Percentiles rank a stretch among this genome's conserved stretches.
Conservation (phyloP, 1,140 invertebrate genomes). For the Lordiphosa clarofinis region DNA sequence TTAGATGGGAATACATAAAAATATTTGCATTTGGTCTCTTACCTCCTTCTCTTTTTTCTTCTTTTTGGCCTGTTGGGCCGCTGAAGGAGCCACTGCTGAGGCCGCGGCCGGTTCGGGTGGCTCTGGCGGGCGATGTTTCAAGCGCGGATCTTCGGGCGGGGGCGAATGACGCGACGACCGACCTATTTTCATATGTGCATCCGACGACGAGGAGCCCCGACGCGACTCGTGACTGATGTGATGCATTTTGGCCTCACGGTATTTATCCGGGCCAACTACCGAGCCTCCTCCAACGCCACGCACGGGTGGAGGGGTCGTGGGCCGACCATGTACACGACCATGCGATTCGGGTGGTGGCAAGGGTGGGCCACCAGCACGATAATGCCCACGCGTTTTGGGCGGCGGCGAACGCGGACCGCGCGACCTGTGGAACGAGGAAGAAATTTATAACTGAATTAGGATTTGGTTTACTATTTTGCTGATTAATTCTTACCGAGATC, state of each 20-base stretch:
- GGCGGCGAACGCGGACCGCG: conserved; percentile 75
- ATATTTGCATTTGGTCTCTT: background rate
- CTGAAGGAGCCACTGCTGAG: conserved; percentile 27
- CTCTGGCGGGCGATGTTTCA: conserved; percentile 76
- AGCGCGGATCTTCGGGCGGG: conserved; percentile 75
- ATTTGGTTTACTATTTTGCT: no score
- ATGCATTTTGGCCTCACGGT: conserved; percentile 68
- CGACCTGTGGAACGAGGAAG: conserved; percentile 51
- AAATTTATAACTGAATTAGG: conserved; percentile 25
- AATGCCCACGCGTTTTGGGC: conserved; percentile 71
- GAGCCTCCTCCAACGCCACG: conserved; percentile 36
- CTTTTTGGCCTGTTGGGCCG: conserved; percentile 54
- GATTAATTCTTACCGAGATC: conserved; percentile 65
- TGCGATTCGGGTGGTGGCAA: conserved; percentile 60
- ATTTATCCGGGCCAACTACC: conserved; percentile 57
- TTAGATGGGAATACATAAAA: background rate
- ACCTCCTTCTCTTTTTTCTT: conserved; percentile 78
- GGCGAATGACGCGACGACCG: conserved; percentile 71
- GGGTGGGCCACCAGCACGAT: conserved; percentile 58
- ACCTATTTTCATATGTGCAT: conserved; percentile 59
- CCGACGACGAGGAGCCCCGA: conserved; percentile 49
- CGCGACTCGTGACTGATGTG: conserved; percentile 54
- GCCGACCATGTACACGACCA: conserved; percentile 67
- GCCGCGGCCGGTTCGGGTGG: conserved; percentile 71
- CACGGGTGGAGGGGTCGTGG: conserved; percentile 62